Evolutionary conservation across 2,113 vertebrate genomes (phyloP).

Genomic region (Carassius carassius): DNA sequence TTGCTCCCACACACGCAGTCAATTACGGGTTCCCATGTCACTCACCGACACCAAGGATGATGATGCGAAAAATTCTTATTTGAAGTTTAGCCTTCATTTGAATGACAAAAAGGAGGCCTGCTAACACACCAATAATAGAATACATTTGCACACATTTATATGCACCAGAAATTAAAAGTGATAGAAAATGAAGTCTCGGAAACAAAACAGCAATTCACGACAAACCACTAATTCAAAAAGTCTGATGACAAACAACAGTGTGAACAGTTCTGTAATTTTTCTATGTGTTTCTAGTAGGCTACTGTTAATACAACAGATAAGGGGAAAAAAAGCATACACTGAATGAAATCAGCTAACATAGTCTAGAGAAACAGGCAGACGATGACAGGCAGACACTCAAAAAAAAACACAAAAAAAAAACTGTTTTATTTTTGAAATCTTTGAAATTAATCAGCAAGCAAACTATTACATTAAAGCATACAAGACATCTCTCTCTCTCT

Average conservation of each 20-base stretch:
- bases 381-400: too few relatives aligned
- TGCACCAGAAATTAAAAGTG: neutral
- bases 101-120: constrained; percentile 44
- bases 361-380: neutral
- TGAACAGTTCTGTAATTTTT: neutral
- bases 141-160: constrained; percentile 1
- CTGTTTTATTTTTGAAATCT: neutral
- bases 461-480: constrained; percentile 40
- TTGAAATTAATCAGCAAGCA: constrained; percentile 43
- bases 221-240: constrained; percentile 52
- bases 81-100: constrained; percentile 33
- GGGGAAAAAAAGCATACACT: neutral
- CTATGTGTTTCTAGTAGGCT: neutral
- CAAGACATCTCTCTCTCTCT: constrained; percentile 8
- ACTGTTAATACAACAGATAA: constrained; percentile 17
- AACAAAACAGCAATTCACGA: neutral
- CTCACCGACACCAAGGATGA: constrained; percentile 24
- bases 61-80: neutral
- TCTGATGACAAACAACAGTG: constrained; percentile 21
- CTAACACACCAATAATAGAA: constrained; percentile 11
- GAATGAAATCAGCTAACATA: neutral
- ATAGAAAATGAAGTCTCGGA: neutral
- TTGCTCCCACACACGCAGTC: constrained; percentile 15
- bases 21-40: constrained; percentile 24
- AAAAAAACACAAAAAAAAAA: too few relatives aligned